Evolutionary conservation across 37 sponge, comb jelly and placozoan genomes (phyloP).

Genomic region (Eunapius fragilis): DNA sequence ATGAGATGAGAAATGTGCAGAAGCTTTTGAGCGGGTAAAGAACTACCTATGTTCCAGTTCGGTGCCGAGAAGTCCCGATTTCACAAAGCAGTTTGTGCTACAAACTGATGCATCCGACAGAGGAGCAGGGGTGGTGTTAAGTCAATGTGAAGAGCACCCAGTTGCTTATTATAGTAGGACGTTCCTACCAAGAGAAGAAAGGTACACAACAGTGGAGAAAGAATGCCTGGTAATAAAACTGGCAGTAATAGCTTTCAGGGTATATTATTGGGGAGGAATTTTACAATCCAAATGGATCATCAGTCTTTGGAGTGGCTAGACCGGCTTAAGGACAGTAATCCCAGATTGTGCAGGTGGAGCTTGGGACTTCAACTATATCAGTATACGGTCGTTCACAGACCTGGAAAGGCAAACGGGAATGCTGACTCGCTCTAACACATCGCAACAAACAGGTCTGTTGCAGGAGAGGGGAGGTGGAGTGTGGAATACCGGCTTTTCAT

Average conservation of each 20-base stretch:
- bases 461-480: too few relatives aligned
- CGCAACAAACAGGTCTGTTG: too few relatives aligned
- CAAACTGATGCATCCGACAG: conserved; percentile 31
- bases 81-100: not conserved
- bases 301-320: conserved; percentile 7
- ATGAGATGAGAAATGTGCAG: too few relatives aligned
- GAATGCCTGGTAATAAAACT: too few relatives aligned
- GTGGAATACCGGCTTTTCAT: too few relatives aligned
- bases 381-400: too few relatives aligned
- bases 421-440: too few relatives aligned
- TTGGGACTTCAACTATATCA: not conserved
- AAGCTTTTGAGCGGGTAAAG: too few relatives aligned
- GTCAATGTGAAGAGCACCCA: conserved; percentile 38
- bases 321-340: conserved; percentile 7
- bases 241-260: too few relatives aligned
- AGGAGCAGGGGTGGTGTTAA: conserved; percentile 47
- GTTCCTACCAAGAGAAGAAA: conserved; percentile 18
- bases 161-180: conserved; percentile 37
- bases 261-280: not conserved
- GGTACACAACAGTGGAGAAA: too few relatives aligned
- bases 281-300: conserved; percentile 4
- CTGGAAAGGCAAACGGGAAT: too few relatives aligned
- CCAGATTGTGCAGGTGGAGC: conserved; percentile 24
- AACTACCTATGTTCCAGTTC: too few relatives aligned
- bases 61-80: conserved; percentile 12